A percentile compares a stretch with the other conserved stretches of the same genome.
Conservation (phyloP, 2,113 vertebrate species). For the Scytalopus superciliaris region DNA sequence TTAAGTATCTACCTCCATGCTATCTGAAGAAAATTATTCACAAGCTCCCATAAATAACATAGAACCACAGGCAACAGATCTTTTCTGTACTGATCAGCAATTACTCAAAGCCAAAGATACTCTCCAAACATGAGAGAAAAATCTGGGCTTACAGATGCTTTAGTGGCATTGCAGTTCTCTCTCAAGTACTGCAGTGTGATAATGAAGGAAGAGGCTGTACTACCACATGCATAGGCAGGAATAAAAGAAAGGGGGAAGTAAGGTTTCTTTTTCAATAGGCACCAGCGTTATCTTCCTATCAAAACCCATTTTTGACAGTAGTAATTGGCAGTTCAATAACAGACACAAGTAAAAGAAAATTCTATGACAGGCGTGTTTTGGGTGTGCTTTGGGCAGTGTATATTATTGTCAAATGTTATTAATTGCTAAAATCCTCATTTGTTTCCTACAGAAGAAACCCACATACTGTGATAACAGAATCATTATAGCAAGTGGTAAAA, state of each 20-base stretch:
- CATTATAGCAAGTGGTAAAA: background rate
- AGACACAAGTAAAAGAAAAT: background rate
- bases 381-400: background rate
- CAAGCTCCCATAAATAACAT: background rate
- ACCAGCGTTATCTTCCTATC: background rate
- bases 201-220: background rate
- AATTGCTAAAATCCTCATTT: background rate
- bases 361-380: constrained; percentile 5
- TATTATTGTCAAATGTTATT: background rate
- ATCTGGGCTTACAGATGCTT: constrained; percentile 24
- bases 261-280: background rate
- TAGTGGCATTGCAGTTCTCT: background rate
- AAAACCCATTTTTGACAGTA: constrained; percentile 29
- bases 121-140: background rate
- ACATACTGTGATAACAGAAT: background rate
- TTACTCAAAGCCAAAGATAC: background rate
- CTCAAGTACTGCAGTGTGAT: background rate
- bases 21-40: background rate
- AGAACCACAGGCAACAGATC: background rate
- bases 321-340: constrained; percentile 11
- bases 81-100: background rate
- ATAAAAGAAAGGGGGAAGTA: background rate
- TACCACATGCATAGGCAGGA: background rate
- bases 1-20: background rate
- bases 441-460: background rate